These are phyloP conservation scores for Diplosoma virens DNA, from an alignment of 23 tunicate genomes.

Conservation along the genomic window DNA sequence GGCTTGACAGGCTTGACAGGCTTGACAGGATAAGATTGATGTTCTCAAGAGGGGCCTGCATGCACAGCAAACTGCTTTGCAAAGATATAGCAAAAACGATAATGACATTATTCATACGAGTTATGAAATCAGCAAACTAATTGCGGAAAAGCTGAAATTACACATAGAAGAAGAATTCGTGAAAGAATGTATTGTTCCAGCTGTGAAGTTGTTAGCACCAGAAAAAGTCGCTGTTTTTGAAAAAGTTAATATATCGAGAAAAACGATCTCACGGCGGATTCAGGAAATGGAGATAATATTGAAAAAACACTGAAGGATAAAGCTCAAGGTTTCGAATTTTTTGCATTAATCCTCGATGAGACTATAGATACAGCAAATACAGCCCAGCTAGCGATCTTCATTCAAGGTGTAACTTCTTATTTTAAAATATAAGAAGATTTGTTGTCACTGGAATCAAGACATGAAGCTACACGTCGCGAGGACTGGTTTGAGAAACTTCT, in stretches of 20 bases:
- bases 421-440: slow-evolving; percentile 50
- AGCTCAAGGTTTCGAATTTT: slow-evolving; percentile 34
- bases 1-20: too few relatives aligned
- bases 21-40: slow-evolving; percentile 49
- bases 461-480: slow-evolving; percentile 57
- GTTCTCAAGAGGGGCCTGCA: slow-evolving; percentile 19
- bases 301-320: slow-evolving; percentile 54
- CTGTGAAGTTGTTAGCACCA: slow-evolving; percentile 48
- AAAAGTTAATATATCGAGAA: slow-evolving; percentile 59
- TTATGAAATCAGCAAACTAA: slow-evolving; percentile 43
- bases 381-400: slow-evolving; percentile 55
- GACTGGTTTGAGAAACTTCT: slow-evolving; percentile 52
- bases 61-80: slow-evolving; percentile 47
- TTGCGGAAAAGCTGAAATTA: slow-evolving; percentile 52
- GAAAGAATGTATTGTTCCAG: slow-evolving; percentile 40
- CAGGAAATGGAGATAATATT: slow-evolving; percentile 66
- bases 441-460: slow-evolving; percentile 55
- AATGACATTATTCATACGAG: slow-evolving; percentile 30
- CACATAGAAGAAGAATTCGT: slow-evolving; percentile 39
- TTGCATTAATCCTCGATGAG: slow-evolving; percentile 56
- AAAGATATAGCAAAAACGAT: slow-evolving; percentile 34
- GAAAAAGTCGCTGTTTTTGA: slow-evolving; percentile 51
- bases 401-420: slow-evolving; percentile 55
- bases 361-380: slow-evolving; percentile 44
- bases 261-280: slow-evolving; percentile 65